phyloP scores from a whole-genome alignment of 2,888 invertebrate genomes.

The Schizotus pectinicornis region DNA sequence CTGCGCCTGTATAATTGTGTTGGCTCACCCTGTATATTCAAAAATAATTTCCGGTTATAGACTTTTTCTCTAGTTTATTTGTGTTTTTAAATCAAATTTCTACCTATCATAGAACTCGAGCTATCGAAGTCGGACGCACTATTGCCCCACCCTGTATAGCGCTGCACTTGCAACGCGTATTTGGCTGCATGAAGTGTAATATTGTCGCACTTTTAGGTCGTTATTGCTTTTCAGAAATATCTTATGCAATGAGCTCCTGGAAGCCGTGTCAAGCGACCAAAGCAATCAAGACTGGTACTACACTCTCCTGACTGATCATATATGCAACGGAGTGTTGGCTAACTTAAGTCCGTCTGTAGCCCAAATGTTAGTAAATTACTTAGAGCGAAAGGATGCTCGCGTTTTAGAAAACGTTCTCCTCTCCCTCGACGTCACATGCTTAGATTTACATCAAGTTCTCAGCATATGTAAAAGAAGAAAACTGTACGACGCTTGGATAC shows the following conservation, averaged over 20 bases:
- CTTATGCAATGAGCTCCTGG: constrained; percentile 70
- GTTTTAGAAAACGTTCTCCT: constrained; percentile 74
- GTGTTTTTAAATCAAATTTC: too few species aligned
- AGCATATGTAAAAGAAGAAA: constrained; percentile 62
- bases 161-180: too few species aligned
- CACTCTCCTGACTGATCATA: constrained; percentile 73
- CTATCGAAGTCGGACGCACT: too few species aligned
- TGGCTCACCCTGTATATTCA: too few species aligned
- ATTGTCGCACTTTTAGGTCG: not conserved
- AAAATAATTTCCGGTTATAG: too few species aligned
- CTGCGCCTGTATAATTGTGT: too few species aligned
- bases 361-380: constrained; percentile 74
- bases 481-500: constrained; percentile 74
- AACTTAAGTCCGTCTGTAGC: constrained; percentile 72
- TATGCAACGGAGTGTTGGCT: constrained; percentile 68
- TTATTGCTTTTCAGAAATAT: constrained; percentile 63
- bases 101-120: too few species aligned
- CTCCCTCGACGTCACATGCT: constrained; percentile 73
- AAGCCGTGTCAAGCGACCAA: constrained; percentile 62
- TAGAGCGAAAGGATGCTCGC: constrained; percentile 65
- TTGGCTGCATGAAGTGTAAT: too few species aligned
- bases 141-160: too few species aligned
- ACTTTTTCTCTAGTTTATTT: too few species aligned
- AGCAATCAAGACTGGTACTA: constrained; percentile 63
- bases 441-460: constrained; percentile 77